Evolutionary conservation across 2,113 vertebrate species (phyloP), one percentile per base, ranked within the genome.

Genomic region (Thinocorus orbignyianus): DNA sequence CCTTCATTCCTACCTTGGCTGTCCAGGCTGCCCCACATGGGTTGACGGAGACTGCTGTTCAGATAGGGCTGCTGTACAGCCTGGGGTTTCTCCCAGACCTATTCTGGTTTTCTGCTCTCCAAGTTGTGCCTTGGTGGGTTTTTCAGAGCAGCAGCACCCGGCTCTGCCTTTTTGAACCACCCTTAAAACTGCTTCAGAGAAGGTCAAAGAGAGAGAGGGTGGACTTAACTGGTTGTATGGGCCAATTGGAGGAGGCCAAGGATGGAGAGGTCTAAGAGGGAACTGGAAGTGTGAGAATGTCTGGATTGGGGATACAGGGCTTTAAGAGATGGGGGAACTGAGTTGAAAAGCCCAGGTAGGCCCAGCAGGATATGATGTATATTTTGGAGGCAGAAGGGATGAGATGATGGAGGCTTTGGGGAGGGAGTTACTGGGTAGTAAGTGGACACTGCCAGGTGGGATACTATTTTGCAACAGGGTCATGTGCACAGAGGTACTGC

Each of bases 11-110:
- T 73, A 28, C 23, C 33, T 10, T 41, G 78, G 41, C n/a, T 66
- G 14, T 87, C 8, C 2, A 16, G 65, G n/a, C 23, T 70, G 55
- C 77, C 73, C 39, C 1, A 1, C 31, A 31, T 6, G 15, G 17
- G 28, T 66, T 41, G 49, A 0, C 5, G 5, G 39, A 70, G 30
- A 26, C 35, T 41, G 41, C 54, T 73, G 60, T 51, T 92, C 46
- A 70, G 30, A 6, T 4, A 2, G 37, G 30, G 28, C 35, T 77
- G 19, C 42, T 0, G 0, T 23, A 39, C 61, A 57, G 42, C 31
- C 42, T 0, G 2, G 25, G 62, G 7, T 46, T 58, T 42, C 30
- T 48, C 22, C 17, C 30, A 28, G 25, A 31, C 12, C n/a, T 48
- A 5, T 61, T 70, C 33, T 60, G 49, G 2, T 78, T 81, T 79